These are phyloP conservation scores for Morpho deidamia DNA, from an alignment of 2,888 invertebrate genomes.

Conservation along the genomic window DNA sequence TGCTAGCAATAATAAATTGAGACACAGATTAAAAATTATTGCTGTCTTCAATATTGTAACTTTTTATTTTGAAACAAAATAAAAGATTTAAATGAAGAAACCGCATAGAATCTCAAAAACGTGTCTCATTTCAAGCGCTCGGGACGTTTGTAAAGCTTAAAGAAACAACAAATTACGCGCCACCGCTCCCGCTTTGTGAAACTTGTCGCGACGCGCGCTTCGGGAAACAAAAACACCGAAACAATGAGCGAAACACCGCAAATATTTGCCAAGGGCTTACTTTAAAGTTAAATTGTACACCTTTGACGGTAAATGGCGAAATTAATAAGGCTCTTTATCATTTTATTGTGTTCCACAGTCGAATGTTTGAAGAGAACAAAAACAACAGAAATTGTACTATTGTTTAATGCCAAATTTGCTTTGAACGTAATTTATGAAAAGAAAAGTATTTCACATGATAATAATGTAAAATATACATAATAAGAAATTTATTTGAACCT, in stretches of 20 bases:
- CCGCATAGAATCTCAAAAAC: conserved; percentile 3
- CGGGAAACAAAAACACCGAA: conserved; percentile 18
- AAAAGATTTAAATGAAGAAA: not conserved
- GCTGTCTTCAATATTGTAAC: no score
- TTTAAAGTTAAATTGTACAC: not conserved
- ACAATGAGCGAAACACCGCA: conserved; percentile 12
- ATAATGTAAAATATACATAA: no score
- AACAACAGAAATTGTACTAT: no score
- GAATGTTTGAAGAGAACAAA: no score
- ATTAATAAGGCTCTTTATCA: not conserved
- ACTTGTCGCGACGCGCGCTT: conserved; percentile 10
- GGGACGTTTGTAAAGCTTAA: conserved; percentile 7
- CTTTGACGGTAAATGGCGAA: conserved; percentile 3
- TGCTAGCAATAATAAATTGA: no score
- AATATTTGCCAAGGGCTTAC: conserved; percentile 3
- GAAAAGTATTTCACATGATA: no score
- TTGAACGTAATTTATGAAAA: no score
- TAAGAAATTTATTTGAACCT: no score
- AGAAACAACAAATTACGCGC: conserved; percentile 10
- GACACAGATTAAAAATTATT: no score
- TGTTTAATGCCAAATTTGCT: no score
- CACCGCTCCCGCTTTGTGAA: conserved; percentile 11
- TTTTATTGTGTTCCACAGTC: not conserved
- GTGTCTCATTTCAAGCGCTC: conserved; percentile 7
- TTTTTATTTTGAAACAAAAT: not conserved